These are phyloP conservation scores for Gerris buenoi DNA, from an alignment of 1,140 invertebrate genomes.

Conservation along the genomic window DNA sequence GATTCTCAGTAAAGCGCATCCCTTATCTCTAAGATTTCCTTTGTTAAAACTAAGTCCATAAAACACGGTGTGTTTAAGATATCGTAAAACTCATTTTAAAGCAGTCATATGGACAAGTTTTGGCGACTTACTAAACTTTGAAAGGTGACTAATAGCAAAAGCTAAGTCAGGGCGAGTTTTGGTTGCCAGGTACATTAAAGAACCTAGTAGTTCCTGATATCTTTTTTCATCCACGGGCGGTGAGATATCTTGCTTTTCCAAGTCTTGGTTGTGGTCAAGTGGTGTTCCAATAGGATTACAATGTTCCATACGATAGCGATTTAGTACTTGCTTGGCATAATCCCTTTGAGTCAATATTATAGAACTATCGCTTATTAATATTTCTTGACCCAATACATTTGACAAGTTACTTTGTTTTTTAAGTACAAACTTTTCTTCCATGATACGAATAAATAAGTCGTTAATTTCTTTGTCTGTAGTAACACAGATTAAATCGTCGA, in stretches of 20 bases:
- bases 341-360: neutral
- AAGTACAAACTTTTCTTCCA: neutral
- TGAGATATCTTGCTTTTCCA: neutral
- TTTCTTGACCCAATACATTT: neutral
- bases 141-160: neutral
- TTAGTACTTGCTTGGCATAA: neutral
- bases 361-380: neutral
- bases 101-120: neutral
- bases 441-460: neutral
- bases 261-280: neutral
- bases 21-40: no score
- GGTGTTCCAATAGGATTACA: neutral
- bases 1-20: no score
- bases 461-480: neutral
- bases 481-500: neutral
- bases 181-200: neutral
- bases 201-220: neutral
- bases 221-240: neutral
- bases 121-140: neutral
- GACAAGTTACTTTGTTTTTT: neutral
- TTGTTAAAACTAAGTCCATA: no score
- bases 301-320: neutral
- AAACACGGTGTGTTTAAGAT: no score
- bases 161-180: neutral
- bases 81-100: neutral